Evolutionary conservation across 2,888 invertebrate genomes (phyloP).

Genomic region (Drosophila koepferae): DNA sequence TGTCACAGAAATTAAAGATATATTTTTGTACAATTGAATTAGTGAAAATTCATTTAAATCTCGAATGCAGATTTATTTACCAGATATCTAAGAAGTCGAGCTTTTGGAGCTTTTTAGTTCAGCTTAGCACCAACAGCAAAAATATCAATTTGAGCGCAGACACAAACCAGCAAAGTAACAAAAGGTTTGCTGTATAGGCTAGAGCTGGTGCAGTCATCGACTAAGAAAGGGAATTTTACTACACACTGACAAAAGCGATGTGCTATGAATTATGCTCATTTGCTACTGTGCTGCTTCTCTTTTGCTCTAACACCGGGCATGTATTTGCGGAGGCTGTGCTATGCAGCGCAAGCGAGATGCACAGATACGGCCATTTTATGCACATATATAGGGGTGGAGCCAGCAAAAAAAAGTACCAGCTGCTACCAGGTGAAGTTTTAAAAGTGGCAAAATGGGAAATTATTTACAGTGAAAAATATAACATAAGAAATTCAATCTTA

Average conservation of each 20-base stretch:
- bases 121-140: not conserved
- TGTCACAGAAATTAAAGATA: not conserved
- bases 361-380: conserved; percentile 50
- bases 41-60: not conserved
- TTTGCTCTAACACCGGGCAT: conserved; percentile 8
- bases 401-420: not conserved
- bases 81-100: not conserved
- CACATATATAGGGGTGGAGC: conserved; percentile 58
- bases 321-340: not conserved
- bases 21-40: not conserved
- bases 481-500: not conserved
- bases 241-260: conserved; percentile 33
- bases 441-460: conserved; percentile 7
- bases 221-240: conserved; percentile 2
- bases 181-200: not conserved
- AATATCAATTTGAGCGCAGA: conserved; percentile 18
- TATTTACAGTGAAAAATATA: not conserved
- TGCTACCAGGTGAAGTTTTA: conserved; percentile 19
- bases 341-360: conserved; percentile 35
- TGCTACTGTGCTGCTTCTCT: conserved; percentile 18
- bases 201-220: not conserved
- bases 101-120: not conserved
- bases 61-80: not conserved
- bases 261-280: not conserved
- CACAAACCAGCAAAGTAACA: not conserved